Evolutionary conservation across 2,113 vertebrate genomes (phyloP), one percentile per base, ranked within the genome.

Genomic region (Nerophis lumbriciformis): DNA sequence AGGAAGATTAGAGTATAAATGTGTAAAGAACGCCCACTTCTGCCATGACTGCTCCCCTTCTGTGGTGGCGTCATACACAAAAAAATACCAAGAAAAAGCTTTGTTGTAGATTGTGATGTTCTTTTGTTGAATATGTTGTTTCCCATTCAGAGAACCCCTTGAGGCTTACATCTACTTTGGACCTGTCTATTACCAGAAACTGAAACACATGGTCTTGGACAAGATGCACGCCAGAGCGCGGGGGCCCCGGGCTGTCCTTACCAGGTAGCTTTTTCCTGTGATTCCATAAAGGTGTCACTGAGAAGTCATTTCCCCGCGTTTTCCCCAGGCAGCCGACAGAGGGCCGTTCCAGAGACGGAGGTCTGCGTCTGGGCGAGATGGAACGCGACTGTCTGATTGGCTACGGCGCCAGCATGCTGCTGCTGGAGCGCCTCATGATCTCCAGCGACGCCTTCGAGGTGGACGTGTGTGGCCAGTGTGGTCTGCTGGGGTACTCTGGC

Each of bases 81-180:
- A 45, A 45, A 12, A 12, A 3, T 12, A 8, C 4, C 42, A 45
- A 45, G 42, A 45, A 45, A 45, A 11, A 45, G 42, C 42, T 45
- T 28, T 45, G 42, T 4, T 2, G 28, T 28, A 28, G 28, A 28
- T 21, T 9, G n/a, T 19, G 16, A 19, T 50, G 4, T 50, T 50
- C 1, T 19, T 21, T 51, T 51, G 9, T 16, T 49, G 12, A 4
- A 45, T 4, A 15, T 8, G 44, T 48, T 36, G 53, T 0, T 69
- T 63, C 52, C 65, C 37, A 28, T n/a, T 48, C 78, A 99, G 96
- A 10, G 96, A 99, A 56, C 93, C 97, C 4, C 86, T 99, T 75
- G 97, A 98, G 85, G 97, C 95, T 0, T 99, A 97, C 66, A 98
- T 98, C 85, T 99, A 99, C 81, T 99, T 94, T 69, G 97, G 97